These are phyloP conservation scores for Pristionchus japonicus DNA, from an alignment of 2,888 invertebrate species.

Conservation along the genomic window DNA sequence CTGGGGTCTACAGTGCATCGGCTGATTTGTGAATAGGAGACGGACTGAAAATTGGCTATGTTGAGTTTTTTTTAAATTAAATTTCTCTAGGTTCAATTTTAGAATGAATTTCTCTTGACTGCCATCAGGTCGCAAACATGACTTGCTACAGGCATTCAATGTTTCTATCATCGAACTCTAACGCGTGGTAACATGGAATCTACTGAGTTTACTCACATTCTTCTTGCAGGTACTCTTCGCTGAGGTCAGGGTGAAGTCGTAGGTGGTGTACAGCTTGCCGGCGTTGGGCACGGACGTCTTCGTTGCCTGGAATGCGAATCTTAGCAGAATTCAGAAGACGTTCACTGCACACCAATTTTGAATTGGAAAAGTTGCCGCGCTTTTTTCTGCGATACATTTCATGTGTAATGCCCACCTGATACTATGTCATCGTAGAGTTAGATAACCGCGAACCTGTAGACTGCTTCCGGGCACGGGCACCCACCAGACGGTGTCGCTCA, in stretches of 20 bases:
- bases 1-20: slow-evolving; percentile 34
- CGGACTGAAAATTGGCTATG: slow-evolving; percentile 28
- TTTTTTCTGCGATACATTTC: too few species aligned
- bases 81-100: too few species aligned
- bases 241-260: slow-evolving; percentile 42
- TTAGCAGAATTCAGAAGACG: too few species aligned
- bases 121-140: too few species aligned
- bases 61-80: too few species aligned
- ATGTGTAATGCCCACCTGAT: too few species aligned
- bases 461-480: slow-evolving; percentile 23
- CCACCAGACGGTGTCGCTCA: slow-evolving; percentile 33
- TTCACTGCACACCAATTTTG: not conserved
- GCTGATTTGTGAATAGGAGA: slow-evolving; percentile 11
- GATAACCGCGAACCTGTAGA: not conserved
- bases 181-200: too few species aligned
- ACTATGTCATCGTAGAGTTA: too few species aligned
- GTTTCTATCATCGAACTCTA: too few species aligned
- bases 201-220: slow-evolving; percentile 41
- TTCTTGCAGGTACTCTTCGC: slow-evolving; percentile 34
- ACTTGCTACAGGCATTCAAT: too few species aligned
- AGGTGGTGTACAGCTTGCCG: slow-evolving; percentile 18
- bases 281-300: slow-evolving; percentile 5
- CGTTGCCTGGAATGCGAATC: not conserved
- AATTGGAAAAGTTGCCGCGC: not conserved
- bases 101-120: too few species aligned